phyloP scores from a whole-genome alignment of 1,140 invertebrate genomes.

The Thereuonema tuberculata region DNA sequence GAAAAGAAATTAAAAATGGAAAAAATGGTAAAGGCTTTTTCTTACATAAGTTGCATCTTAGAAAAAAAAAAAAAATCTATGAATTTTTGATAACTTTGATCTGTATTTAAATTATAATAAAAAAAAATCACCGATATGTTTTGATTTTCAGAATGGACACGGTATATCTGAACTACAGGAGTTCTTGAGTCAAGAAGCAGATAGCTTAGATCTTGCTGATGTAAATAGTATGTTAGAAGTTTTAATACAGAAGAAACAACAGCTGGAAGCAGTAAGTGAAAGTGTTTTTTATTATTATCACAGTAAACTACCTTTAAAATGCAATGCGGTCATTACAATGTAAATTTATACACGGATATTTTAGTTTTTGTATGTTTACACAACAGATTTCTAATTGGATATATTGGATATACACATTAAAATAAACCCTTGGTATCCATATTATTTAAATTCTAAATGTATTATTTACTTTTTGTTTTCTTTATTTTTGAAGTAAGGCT shows the following conservation, averaged over 20 bases:
- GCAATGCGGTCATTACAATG: not conserved
- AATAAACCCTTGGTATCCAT: too few relatives aligned
- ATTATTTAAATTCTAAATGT: too few relatives aligned
- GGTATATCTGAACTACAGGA: constrained; percentile 23
- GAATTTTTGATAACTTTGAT: not conserved
- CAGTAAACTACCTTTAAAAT: not conserved
- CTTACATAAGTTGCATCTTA: too few relatives aligned
- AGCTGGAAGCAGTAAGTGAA: constrained; percentile 49
- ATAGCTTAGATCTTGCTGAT: constrained; percentile 51
- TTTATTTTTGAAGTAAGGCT: too few relatives aligned
- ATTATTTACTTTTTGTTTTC: too few relatives aligned
- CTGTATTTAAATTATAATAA: too few relatives aligned
- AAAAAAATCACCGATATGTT: not conserved
- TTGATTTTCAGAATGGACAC: constrained; percentile 14
- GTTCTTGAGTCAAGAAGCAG: constrained; percentile 23
- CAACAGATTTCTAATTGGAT: too few relatives aligned
- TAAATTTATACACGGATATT: not conserved
- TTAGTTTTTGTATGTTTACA: constrained; percentile 9
- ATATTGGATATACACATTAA: too few relatives aligned
- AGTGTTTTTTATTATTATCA: not conserved
- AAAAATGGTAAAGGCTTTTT: constrained; percentile 20
- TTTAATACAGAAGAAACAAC: constrained; percentile 57
- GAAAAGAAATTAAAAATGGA: constrained; percentile 36
- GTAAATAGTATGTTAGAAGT: constrained; percentile 69
- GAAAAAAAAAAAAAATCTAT: not conserved